These are phyloP conservation scores for Trinorchestia longiramus DNA, from an alignment of 1,140 invertebrate species.

Conservation along the genomic window DNA sequence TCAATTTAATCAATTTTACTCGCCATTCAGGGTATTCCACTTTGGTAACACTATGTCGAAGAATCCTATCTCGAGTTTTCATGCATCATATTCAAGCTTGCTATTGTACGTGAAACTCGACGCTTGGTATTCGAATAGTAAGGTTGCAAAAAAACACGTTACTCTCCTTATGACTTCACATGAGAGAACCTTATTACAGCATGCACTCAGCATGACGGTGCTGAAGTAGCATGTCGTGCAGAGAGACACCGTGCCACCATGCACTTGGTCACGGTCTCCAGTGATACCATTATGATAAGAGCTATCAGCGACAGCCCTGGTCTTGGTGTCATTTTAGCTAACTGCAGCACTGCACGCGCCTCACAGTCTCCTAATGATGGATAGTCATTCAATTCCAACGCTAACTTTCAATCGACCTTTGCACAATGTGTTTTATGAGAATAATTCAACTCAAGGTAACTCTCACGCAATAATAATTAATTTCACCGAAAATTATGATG, in stretches of 20 bases:
- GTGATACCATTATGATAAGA: slow-evolving; percentile 29
- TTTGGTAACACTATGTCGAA: neutral
- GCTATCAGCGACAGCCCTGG: neutral
- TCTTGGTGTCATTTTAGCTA: neutral
- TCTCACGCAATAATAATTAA: neutral
- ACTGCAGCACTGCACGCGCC: neutral
- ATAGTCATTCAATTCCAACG: neutral
- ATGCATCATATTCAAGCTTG: neutral
- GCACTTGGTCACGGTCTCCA: neutral
- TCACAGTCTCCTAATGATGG: slow-evolving; percentile 3
- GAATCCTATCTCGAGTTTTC: neutral
- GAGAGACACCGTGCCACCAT: neutral
- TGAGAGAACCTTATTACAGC: neutral
- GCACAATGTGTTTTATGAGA: neutral
- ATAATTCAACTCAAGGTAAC: neutral
- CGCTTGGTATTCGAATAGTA: no score
- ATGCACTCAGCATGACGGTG: neutral
- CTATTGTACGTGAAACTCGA: neutral
- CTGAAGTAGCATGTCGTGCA: neutral
- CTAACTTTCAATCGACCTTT: neutral
- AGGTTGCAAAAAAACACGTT: neutral
- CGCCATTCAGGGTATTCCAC: neutral
- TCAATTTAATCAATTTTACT: neutral
- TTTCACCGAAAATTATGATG: neutral
- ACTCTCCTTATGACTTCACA: neutral